These are phyloP conservation scores for Atrichornis clamosus DNA, from an alignment of 2,113 vertebrate species.

Conservation along the genomic window DNA sequence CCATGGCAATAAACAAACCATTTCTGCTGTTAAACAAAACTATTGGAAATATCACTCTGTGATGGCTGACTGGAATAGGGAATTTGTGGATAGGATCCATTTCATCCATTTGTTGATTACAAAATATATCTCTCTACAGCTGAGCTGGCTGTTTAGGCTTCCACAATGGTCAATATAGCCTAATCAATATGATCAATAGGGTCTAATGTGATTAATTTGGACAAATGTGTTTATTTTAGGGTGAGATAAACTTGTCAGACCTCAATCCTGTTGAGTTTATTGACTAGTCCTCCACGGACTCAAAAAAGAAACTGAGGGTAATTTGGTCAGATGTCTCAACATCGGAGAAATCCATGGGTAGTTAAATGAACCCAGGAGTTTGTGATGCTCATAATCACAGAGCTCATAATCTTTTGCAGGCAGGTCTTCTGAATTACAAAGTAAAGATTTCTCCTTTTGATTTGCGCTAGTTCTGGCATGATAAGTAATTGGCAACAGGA, in stretches of 20 bases:
- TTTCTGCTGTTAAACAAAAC: not conserved
- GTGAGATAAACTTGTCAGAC: not conserved
- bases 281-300: not conserved
- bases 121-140: not conserved
- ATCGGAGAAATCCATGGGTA: not conserved
- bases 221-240: conserved; percentile 37
- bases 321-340: not conserved
- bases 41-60: not conserved
- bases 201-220: conserved; percentile 32
- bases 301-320: not conserved
- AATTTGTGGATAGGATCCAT: not conserved
- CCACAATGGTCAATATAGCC: not conserved
- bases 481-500: not conserved
- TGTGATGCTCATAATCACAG: not conserved
- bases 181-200: conserved; percentile 18
- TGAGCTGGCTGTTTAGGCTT: not conserved
- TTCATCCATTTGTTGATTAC: not conserved
- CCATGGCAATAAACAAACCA: not conserved
- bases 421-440: not conserved
- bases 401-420: not conserved
- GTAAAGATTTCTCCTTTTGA: not conserved
- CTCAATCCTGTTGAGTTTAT: not conserved
- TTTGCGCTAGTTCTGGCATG: not conserved
- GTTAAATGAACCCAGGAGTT: not conserved
- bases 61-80: not conserved